Percentiles rank a stretch among this genome's conserved stretches.
These are phyloP conservation scores for Bombus superbus DNA, from an alignment of 1,140 invertebrate species.

Conservation along the genomic window DNA sequence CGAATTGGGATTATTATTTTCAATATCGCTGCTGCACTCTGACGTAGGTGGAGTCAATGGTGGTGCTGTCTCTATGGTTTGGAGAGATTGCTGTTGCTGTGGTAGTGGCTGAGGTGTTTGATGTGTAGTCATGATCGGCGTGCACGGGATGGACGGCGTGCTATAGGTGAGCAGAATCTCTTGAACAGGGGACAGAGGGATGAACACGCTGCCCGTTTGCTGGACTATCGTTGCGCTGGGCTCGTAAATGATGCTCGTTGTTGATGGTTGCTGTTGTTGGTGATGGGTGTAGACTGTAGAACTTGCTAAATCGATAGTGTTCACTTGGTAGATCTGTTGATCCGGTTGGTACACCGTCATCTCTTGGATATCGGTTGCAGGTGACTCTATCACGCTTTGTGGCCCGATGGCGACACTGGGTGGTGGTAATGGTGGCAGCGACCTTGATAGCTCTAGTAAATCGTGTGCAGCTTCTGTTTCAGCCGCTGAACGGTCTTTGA, in stretches of 20 bases:
- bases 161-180: conserved; percentile 81
- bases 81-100: conserved; percentile 39
- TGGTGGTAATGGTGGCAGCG: conserved; percentile 88
- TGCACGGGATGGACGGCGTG: conserved; percentile 74
- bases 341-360: conserved; percentile 80
- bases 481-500: conserved; percentile 87
- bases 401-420: conserved; percentile 84
- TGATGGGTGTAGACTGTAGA: conserved; percentile 59
- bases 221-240: conserved; percentile 72
- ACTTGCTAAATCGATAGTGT: conserved; percentile 60
- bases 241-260: conserved; percentile 78
- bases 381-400: conserved; percentile 79
- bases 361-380: conserved; percentile 80
- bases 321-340: conserved; percentile 79
- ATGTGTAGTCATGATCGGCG: conserved; percentile 70
- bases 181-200: conserved; percentile 78
- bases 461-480: conserved; percentile 94
- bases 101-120: conserved; percentile 43
- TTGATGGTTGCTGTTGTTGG: conserved; percentile 55
- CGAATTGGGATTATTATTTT: conserved; percentile 84
- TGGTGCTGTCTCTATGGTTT: conserved; percentile 72
- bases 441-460: conserved; percentile 91
- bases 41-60: conserved; percentile 88
- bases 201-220: conserved; percentile 78
- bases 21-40: conserved; percentile 89